phyloP scores from a whole-genome alignment of 2,113 vertebrate genomes.

The Myrmecophaga tridactyla region DNA sequence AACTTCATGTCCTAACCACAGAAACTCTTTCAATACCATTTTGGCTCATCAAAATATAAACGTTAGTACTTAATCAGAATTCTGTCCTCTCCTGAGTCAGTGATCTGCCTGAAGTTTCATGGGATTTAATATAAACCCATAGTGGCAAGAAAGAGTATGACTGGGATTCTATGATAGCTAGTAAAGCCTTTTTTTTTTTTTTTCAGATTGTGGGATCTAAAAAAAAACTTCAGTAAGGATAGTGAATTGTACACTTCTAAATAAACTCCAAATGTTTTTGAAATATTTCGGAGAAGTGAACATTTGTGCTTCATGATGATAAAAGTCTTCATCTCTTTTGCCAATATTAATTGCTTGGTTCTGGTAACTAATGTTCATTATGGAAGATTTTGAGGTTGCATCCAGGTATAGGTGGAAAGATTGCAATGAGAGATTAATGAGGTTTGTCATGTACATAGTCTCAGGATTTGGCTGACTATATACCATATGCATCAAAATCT shows the following conservation, averaged over 20 bases:
- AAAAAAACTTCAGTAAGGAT: not conserved
- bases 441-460: not conserved
- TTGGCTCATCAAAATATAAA: not conserved
- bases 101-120: not conserved
- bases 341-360: not conserved
- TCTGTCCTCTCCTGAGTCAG: not conserved
- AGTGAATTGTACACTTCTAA: not conserved
- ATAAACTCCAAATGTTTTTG: not conserved
- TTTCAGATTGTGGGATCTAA: not conserved
- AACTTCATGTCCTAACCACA: not conserved
- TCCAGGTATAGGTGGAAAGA: not conserved
- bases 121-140: not conserved
- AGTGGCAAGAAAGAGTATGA: not conserved
- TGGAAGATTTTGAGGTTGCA: not conserved
- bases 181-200: not conserved
- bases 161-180: not conserved
- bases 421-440: not conserved
- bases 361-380: not conserved
- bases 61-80: not conserved
- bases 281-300: not conserved
- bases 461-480: not conserved
- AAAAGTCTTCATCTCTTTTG: not conserved
- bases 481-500: not conserved
- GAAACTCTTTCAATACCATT: not conserved
- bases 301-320: accelerated